Percentiles rank a stretch among this genome's conserved stretches.
These are phyloP conservation scores for Leptura quadrifasciata DNA, from an alignment of 2,888 invertebrate genomes.

Conservation along the genomic window DNA sequence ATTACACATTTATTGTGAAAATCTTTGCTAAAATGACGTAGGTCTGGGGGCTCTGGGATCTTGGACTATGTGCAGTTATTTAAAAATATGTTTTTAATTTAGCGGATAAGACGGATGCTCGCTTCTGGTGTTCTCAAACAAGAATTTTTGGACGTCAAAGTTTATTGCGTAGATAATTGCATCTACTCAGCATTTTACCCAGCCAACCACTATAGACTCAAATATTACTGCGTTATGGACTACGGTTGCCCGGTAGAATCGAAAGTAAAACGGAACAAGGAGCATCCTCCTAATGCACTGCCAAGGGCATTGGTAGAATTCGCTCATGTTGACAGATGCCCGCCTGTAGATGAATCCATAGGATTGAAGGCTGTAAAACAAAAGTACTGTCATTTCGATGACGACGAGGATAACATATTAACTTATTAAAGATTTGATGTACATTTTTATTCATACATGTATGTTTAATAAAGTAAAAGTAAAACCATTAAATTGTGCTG, in stretches of 20 bases:
- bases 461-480: no score
- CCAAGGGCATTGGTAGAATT: conserved; percentile 52
- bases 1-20: no score
- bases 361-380: conserved; percentile 38
- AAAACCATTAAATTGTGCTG: no score
- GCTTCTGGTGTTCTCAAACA: conserved; percentile 70
- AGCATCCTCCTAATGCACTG: conserved; percentile 60
- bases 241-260: conserved; percentile 70
- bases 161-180: conserved; percentile 71
- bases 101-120: conserved; percentile 73
- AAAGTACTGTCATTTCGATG: conserved; percentile 5
- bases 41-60: no score
- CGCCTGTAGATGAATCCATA: conserved; percentile 58
- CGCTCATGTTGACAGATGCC: conserved; percentile 65
- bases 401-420: no score
- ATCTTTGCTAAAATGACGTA: no score
- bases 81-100: conserved; percentile 43
- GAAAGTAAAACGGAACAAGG: conserved; percentile 66
- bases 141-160: conserved; percentile 72
- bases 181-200: conserved; percentile 72
- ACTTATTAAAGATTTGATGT: no score
- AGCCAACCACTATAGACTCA: conserved; percentile 74
- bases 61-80: no score
- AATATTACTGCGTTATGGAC: conserved; percentile 76
- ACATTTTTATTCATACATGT: no score